Conservation (phyloP, 2,113 vertebrate species). For the Colinus virginianus region DNA sequence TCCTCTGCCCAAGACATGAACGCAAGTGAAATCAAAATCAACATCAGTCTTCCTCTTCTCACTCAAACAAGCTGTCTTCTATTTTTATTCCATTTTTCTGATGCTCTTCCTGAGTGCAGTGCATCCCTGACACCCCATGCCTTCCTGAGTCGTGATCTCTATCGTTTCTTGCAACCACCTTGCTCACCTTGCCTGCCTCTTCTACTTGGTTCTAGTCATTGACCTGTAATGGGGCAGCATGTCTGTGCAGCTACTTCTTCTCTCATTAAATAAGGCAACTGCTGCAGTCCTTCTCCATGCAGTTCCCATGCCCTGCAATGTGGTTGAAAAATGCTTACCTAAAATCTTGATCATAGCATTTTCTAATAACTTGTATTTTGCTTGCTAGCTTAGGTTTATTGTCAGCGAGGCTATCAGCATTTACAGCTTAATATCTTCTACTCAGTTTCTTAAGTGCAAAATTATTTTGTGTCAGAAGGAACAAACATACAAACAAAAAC, state of each 20-base stretch:
- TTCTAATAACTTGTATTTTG: neutral
- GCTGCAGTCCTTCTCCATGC: neutral
- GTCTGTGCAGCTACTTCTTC: neutral
- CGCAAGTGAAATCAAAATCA: neutral
- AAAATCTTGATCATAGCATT: neutral
- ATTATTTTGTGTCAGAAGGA: neutral
- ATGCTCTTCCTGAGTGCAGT: accelerated
- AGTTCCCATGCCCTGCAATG: neutral
- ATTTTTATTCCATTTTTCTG: neutral
- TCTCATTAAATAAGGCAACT: neutral
- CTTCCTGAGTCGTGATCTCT: accelerated
- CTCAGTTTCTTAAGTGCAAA: neutral
- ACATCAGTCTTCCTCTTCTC: neutral
- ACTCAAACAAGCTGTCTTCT: accelerated
- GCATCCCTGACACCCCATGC: too few relatives aligned
- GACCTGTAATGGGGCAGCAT: accelerated
- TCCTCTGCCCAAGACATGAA: neutral
- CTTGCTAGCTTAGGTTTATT: neutral
- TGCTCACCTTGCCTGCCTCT: accelerated
- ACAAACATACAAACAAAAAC: neutral
- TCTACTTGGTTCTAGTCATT: accelerated
- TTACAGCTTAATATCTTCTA: neutral
- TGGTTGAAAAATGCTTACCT: neutral
- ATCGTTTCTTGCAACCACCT: neutral
- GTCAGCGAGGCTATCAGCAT: neutral